Evolutionary conservation across 2,113 vertebrate species (phyloP).

Genomic region (Kryptolebias marmoratus): DNA sequence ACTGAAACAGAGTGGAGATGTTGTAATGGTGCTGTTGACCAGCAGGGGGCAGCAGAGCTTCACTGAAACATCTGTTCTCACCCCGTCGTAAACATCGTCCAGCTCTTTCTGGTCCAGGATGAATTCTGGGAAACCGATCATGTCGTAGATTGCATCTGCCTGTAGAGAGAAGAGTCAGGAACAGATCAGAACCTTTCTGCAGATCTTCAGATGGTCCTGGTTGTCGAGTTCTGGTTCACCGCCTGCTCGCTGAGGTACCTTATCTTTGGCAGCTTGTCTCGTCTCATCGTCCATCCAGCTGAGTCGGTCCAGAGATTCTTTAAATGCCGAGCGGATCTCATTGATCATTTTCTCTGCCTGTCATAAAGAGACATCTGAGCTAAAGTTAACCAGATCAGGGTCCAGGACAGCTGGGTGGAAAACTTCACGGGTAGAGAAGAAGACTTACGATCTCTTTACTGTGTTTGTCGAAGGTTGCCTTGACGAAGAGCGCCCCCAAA

Average conservation of each 20-base stretch:
- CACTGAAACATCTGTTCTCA: constrained; percentile 64
- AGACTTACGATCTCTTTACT: constrained; percentile 90
- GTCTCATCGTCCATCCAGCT: constrained; percentile 95
- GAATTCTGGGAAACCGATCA: constrained; percentile 99
- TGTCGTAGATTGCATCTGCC: constrained; percentile 97
- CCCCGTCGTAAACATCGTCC: constrained; percentile 96
- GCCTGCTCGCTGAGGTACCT: constrained; percentile 77
- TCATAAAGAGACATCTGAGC: constrained; percentile 18
- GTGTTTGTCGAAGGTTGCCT: constrained; percentile 93
- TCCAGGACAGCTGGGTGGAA: no score
- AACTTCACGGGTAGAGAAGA: neutral
- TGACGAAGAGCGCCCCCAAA: constrained; percentile 94
- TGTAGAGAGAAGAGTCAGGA: constrained; percentile 46
- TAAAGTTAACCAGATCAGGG: neutral
- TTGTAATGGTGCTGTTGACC: neutral
- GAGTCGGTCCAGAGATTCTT: constrained; percentile 86
- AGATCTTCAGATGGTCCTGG: neutral
- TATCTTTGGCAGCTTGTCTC: constrained; percentile 91
- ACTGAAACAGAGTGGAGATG: constrained; percentile 77
- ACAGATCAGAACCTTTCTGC: neutral
- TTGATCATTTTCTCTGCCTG: constrained; percentile 97
- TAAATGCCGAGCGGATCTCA: constrained; percentile 90
- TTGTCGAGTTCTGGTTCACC: no score
- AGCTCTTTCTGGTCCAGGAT: constrained; percentile 94
- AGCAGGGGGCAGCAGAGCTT: constrained; percentile 44